Evolutionary conservation across 2,888 invertebrate species (phyloP).

Genomic region (Iphiclides podalirius): DNA sequence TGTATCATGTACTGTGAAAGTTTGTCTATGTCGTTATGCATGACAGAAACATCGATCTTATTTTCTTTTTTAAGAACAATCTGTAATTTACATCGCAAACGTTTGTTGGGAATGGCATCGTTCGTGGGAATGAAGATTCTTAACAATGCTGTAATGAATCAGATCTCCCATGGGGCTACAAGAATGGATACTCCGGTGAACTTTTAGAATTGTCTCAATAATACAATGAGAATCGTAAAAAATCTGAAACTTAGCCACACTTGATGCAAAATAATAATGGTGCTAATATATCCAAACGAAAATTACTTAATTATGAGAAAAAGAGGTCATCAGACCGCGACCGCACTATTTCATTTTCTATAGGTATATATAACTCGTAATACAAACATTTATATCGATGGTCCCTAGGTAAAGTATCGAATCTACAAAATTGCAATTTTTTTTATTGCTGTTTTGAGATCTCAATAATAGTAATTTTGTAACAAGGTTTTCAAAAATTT

Average conservation of each 20-base stretch:
- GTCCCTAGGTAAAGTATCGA: no score
- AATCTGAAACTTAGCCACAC: constrained; percentile 27
- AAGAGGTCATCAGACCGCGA: background rate
- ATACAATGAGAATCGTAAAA: constrained; percentile 52
- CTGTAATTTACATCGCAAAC: no score
- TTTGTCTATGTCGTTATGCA: no score
- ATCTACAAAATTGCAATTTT: no score
- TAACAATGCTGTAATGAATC: constrained; percentile 13
- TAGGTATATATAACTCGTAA: background rate
- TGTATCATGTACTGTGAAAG: no score
- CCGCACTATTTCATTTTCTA: background rate
- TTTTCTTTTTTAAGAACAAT: no score
- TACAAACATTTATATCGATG: no score
- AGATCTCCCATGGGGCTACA: constrained; percentile 28
- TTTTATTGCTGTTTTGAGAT: no score
- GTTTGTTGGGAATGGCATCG: background rate
- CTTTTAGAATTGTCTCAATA: constrained; percentile 32
- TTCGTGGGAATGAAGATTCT: constrained; percentile 10
- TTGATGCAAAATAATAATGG: constrained; percentile 12
- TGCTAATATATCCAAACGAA: background rate
- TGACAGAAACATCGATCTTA: no score
- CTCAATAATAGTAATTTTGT: no score
- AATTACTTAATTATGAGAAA: constrained; percentile 14
- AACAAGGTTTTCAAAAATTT: no score
- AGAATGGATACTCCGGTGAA: constrained; percentile 27